A percentile compares a stretch with the other conserved stretches of the same genome.
Evolutionary conservation across 2,888 invertebrate species (phyloP).

Genomic region (Machimus rusticus): DNA sequence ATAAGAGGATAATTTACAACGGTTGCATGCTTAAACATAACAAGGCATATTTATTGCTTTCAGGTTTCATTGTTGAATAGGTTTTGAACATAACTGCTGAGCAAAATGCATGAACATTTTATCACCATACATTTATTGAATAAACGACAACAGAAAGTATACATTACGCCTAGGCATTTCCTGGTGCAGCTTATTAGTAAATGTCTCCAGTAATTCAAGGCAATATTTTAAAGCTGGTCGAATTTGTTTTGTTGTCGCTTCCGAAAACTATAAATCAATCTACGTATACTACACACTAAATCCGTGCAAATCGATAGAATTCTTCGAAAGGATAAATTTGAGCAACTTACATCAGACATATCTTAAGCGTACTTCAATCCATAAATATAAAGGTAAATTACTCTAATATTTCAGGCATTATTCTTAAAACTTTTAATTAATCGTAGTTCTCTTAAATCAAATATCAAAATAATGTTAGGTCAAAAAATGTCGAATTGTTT

Average conservation of each 20-base stretch:
- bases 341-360: slow-evolving; percentile 30
- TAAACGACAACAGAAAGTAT: slow-evolving; percentile 12
- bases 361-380: slow-evolving; percentile 35
- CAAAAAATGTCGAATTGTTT: slow-evolving; percentile 12
- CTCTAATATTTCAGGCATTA: slow-evolving; percentile 5
- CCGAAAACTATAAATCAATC: not conserved
- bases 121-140: not conserved
- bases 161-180: not conserved
- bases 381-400: slow-evolving; percentile 15
- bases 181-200: not conserved
- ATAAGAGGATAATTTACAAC: slow-evolving; percentile 24
- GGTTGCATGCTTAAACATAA: slow-evolving; percentile 9
- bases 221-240: not conserved
- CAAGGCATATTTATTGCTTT: not conserved
- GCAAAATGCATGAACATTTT: not conserved
- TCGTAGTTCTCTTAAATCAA: not conserved
- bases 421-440: not conserved
- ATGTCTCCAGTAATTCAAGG: not conserved
- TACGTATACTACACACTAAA: not conserved
- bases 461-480: not conserved
- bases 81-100: not conserved
- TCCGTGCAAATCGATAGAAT: slow-evolving; percentile 8
- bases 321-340: slow-evolving; percentile 4
- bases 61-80: not conserved
- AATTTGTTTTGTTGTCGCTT: not conserved